These are phyloP conservation scores for Megaustenia siamemsis DNA, from an alignment of 2,888 invertebrate species.

Conservation along the genomic window DNA sequence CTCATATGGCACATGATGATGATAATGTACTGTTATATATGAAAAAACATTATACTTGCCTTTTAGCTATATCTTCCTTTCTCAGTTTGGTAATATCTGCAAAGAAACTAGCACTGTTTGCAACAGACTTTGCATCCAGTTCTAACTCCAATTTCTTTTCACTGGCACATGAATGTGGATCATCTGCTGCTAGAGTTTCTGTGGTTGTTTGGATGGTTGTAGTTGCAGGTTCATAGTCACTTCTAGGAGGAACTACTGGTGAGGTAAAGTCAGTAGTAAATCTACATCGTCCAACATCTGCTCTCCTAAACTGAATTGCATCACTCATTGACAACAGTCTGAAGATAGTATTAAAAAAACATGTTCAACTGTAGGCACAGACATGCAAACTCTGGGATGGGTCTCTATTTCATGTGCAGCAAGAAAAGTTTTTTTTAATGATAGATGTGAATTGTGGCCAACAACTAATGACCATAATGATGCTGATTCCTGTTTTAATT, in stretches of 20 bases:
- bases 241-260: constrained; percentile 28
- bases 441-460: no score
- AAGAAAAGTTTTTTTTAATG: no score
- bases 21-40: no score
- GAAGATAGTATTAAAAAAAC: not conserved
- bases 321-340: constrained; percentile 81
- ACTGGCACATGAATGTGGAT: constrained; percentile 36
- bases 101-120: constrained; percentile 88
- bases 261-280: not conserved
- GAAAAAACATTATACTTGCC: constrained; percentile 63
- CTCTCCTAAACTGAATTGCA: constrained; percentile 83
- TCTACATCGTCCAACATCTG: constrained; percentile 83
- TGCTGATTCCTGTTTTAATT: no score
- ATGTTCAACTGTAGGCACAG: no score
- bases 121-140: constrained; percentile 91
- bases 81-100: constrained; percentile 83
- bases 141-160: constrained; percentile 21
- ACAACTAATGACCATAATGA: no score
- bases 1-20: no score
- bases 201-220: not conserved
- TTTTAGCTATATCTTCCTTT: constrained; percentile 66
- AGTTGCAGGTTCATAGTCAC: not conserved
- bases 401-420: no score
- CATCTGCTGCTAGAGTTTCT: constrained; percentile 23
- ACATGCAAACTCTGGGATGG: no score